Conservation (phyloP, 1,140 invertebrate genomes). For the Myzus persicae region DNA sequence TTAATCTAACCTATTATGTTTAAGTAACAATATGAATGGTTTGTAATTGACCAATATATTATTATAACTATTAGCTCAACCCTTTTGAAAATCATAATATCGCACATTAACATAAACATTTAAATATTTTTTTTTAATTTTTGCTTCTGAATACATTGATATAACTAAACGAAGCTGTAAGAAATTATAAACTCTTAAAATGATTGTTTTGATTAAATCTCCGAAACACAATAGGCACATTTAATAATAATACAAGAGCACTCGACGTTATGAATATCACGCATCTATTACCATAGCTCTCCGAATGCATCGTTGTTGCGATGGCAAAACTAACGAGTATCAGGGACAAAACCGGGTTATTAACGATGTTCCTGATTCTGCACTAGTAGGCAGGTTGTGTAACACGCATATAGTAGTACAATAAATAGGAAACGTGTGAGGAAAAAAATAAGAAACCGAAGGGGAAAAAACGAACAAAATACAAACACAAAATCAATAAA, state of each 20-base stretch:
- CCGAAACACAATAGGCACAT: neutral
- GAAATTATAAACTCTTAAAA: neutral
- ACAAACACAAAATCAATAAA: conserved; percentile 11
- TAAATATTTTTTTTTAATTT: neutral
- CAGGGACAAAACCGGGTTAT: neutral
- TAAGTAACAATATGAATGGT: neutral
- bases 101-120: neutral
- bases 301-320: neutral
- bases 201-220: neutral
- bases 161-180: neutral
- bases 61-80: neutral
- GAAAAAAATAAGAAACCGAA: neutral
- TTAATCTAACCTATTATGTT: too few species aligned
- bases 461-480: neutral
- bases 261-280: neutral
- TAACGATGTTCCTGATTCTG: neutral
- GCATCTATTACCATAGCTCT: neutral
- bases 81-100: neutral
- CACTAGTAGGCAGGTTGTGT: neutral
- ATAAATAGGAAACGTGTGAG: neutral
- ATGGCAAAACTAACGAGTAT: neutral
- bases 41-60: neutral
- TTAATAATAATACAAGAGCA: neutral
- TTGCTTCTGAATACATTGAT: neutral
- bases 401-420: neutral